These are phyloP conservation scores for Castor canadensis DNA, from an alignment of 2,113 vertebrate species.

Conservation along the genomic window DNA sequence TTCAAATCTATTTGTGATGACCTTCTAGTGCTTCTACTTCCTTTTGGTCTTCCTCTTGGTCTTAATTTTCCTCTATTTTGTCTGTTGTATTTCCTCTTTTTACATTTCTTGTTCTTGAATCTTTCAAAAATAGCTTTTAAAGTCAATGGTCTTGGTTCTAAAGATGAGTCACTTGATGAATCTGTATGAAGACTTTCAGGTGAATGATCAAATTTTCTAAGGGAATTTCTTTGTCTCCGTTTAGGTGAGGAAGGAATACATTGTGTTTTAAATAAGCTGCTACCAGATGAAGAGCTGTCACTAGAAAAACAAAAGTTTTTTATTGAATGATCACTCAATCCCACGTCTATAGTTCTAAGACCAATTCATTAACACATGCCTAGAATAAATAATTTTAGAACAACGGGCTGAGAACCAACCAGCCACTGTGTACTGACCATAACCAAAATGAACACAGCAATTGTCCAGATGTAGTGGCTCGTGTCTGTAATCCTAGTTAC, in stretches of 20 bases:
- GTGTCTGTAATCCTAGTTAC: too few relatives aligned
- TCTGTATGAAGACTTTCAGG: not conserved
- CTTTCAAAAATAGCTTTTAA: conserved; percentile 83
- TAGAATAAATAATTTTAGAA: too few relatives aligned
- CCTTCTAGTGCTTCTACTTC: not conserved
- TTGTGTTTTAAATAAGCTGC: conserved; percentile 66
- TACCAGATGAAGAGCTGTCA: conserved; percentile 37
- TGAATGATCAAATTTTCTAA: not conserved
- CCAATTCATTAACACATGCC: too few relatives aligned
- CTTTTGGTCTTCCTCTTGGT: not conserved
- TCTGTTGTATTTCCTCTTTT: conserved; percentile 13
- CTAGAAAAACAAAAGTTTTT: too few relatives aligned
- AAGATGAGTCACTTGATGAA: conserved; percentile 74
- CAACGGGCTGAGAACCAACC: too few relatives aligned
- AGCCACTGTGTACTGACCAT: too few relatives aligned
- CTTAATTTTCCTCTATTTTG: not conserved
- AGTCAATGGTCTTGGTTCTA: conserved; percentile 70
- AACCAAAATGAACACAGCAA: too few relatives aligned
- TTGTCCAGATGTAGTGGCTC: too few relatives aligned
- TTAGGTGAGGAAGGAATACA: conserved; percentile 5
- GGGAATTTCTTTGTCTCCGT: not conserved
- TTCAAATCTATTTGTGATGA: conserved; percentile 57
- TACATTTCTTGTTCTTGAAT: not conserved
- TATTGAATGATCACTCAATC: too few relatives aligned
- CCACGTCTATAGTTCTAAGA: not conserved